Evolutionary conservation across 2,113 vertebrate species (phyloP).

Genomic region (Rhinogobius similis): DNA sequence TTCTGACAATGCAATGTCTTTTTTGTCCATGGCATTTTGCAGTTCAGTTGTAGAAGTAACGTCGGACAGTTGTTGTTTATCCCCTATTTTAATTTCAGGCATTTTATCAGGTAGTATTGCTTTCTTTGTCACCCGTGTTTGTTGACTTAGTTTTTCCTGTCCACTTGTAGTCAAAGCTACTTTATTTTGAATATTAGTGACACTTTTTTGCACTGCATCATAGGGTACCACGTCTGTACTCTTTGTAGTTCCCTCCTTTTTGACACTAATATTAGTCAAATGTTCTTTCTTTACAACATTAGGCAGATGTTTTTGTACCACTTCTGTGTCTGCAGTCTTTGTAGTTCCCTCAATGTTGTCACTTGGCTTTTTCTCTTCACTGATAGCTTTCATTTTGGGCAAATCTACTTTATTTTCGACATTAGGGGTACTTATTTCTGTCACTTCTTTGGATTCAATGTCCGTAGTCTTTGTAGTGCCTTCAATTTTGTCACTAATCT

Average conservation of each 20-base stretch:
- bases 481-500: conserved; percentile 1
- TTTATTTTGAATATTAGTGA: not conserved
- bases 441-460: not conserved
- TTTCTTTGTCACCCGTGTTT: conserved; percentile 24
- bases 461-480: not conserved
- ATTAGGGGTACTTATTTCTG: not conserved
- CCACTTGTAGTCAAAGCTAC: not conserved
- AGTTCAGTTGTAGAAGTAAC: not conserved
- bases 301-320: not conserved
- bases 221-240: not conserved
- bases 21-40: not conserved
- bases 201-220: not conserved
- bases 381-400: not conserved
- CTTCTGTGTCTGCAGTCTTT: not conserved
- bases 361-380: not conserved
- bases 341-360: not conserved
- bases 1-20: not conserved
- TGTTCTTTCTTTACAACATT: not conserved
- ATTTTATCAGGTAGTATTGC: conserved; percentile 20
- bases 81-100: not conserved
- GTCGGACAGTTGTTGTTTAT: not conserved
- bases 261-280: not conserved
- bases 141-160: conserved; percentile 6
- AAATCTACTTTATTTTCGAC: not conserved
- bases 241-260: not conserved